Evolutionary conservation across 2,888 invertebrate genomes (phyloP), one percentile per base, ranked within the genome.

Genomic region (Cylindroiulus punctatus): DNA sequence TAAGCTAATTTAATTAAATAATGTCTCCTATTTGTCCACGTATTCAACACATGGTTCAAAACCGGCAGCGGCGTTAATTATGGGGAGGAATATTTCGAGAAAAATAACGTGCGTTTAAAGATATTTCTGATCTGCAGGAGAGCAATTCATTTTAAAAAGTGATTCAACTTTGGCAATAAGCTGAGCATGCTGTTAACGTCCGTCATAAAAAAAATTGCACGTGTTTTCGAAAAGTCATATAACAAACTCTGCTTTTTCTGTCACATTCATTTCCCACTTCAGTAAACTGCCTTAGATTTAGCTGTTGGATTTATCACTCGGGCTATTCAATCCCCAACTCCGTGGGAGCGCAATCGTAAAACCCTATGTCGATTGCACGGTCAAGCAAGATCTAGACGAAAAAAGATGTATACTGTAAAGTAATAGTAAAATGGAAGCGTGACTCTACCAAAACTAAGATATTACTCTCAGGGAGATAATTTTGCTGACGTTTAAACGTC

Each of bases 241-340:
- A 76, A 76, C 76, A 76, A 42, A 83, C 44, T 83, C n/a, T n/a
- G n/a, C 22, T 42, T 83, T 65, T 83, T 83, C 44, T 83, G 83
- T 83, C 83, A 83, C 83, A 83, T 83, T 83, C 83, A 83, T 83
- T 83, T 83, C 83, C 83, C 40, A 83, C 83, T 83, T 83, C 83
- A 83, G 83, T 83, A 83, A 83, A 83, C 36, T 83, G 83, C 44
- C 44, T 83, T 83, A 83, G 83, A 83, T 83, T 83, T 83, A 83
- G 40, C 10, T 22, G 83, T 36, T 83, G 83, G 83, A 83, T 42
- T 83, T 83, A 44, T 83, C 40, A 26, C 22, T 83, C 8, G 40
- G 76, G 83, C 83, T 83, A 83, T 83, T 83, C 83, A 83, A 83
- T 44, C 83, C 83, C 26, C 44, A 83, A 44, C 83, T 83, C 83